phyloP scores from a whole-genome alignment of 1,140 invertebrate genomes.

The Maconellicoccus hirsutus region DNA sequence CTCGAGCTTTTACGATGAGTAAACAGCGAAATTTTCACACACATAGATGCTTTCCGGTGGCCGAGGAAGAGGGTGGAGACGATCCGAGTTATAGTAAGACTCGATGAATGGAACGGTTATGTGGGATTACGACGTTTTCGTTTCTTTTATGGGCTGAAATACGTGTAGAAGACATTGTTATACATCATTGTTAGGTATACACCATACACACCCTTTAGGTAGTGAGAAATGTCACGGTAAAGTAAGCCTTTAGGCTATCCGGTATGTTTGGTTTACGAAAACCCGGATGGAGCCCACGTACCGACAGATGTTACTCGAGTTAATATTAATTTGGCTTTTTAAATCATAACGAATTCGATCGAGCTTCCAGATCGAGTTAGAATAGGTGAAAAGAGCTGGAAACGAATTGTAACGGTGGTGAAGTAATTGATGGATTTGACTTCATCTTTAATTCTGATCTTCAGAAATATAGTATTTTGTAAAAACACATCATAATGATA shows the following conservation, averaged over 20 bases:
- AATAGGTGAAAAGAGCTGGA: too few species aligned
- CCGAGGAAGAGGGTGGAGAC: neutral
- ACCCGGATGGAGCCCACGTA: slow-evolving; percentile 1
- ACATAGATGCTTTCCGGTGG: neutral
- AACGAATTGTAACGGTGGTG: too few species aligned
- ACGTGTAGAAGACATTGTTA: slow-evolving; percentile 11
- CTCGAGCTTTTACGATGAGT: too few species aligned
- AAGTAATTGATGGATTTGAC: too few species aligned
- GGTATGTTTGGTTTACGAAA: neutral
- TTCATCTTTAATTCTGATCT: too few species aligned
- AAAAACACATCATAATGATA: too few species aligned
- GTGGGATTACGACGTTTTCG: neutral
- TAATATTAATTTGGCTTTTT: neutral
- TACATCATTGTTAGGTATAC: neutral
- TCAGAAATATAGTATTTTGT: too few species aligned
- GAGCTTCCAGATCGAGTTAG: too few species aligned
- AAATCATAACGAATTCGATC: too few species aligned
- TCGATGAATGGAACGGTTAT: slow-evolving; percentile 17
- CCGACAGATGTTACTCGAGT: neutral
- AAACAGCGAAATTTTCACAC: too few species aligned
- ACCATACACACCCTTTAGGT: slow-evolving; percentile 10
- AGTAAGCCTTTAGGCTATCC: neutral
- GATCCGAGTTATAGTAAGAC: neutral
- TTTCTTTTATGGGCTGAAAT: neutral
- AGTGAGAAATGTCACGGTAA: slow-evolving; percentile 13